Conservation (phyloP, 2,113 vertebrate genomes). For the Ptyas mucosa region DNA sequence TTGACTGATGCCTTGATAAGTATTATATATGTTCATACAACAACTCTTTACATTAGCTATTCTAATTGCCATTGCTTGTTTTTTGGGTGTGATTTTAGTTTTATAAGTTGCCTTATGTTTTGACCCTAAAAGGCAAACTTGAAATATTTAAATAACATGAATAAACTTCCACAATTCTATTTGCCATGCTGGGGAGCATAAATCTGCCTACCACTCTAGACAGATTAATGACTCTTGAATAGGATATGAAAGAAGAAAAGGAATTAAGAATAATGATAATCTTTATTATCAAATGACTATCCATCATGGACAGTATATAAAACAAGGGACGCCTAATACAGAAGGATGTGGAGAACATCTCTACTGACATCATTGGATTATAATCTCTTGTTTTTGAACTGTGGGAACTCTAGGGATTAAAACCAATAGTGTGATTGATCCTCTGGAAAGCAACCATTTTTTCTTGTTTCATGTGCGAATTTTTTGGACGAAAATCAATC, state of each 20-base stretch:
- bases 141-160: background rate
- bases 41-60: background rate
- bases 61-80: background rate
- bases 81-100: background rate
- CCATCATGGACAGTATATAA: background rate
- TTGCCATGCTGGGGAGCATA: background rate
- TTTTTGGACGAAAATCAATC: background rate
- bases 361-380: background rate
- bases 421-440: conserved; percentile 1
- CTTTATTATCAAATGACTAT: conserved; percentile 39
- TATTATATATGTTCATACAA: background rate
- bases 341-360: background rate
- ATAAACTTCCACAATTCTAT: background rate
- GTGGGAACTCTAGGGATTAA: background rate
- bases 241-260: conserved; percentile 26
- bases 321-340: background rate
- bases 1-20: background rate
- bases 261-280: conserved; percentile 31
- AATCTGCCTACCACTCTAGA: background rate
- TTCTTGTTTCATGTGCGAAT: background rate
- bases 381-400: background rate
- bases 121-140: background rate
- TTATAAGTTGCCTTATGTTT: background rate
- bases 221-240: background rate
- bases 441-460: background rate